Conservation (phyloP, 2,888 invertebrate species). For the Sphinx pinastri region DNA sequence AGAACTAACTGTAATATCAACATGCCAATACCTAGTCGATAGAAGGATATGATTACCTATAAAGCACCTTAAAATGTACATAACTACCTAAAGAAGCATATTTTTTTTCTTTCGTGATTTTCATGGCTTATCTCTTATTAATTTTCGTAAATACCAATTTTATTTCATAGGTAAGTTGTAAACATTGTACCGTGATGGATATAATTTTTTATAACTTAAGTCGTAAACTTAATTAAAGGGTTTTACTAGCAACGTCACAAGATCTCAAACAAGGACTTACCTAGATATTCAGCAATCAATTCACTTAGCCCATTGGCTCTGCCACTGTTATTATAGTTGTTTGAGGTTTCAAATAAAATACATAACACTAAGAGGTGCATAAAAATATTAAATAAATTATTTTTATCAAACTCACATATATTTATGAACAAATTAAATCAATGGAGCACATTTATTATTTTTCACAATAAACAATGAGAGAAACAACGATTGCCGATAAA, state of each 20-base stretch:
- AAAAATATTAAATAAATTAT: neutral
- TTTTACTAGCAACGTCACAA: neutral
- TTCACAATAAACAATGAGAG: neutral
- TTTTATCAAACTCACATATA: conserved; percentile 6
- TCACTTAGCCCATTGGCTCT: neutral
- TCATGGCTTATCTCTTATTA: no score
- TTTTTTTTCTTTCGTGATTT: no score
- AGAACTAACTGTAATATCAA: no score
- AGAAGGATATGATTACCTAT: no score
- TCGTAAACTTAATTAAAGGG: neutral
- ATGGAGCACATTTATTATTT: neutral
- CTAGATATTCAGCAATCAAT: conserved; percentile 4
- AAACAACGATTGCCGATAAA: conserved; percentile 12
- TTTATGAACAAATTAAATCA: neutral
- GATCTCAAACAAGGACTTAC: neutral
- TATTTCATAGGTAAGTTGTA: no score
- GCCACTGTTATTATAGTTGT: neutral
- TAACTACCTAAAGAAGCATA: no score
- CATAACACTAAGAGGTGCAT: neutral
- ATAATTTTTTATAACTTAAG: neutral
- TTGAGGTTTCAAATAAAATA: neutral
- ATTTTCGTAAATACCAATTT: no score
- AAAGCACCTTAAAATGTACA: no score
- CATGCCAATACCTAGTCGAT: no score
- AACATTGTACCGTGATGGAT: no score